These are phyloP conservation scores for Poeciliopsis turrubarensis DNA, from an alignment of 2,113 vertebrate genomes.

Conservation along the genomic window DNA sequence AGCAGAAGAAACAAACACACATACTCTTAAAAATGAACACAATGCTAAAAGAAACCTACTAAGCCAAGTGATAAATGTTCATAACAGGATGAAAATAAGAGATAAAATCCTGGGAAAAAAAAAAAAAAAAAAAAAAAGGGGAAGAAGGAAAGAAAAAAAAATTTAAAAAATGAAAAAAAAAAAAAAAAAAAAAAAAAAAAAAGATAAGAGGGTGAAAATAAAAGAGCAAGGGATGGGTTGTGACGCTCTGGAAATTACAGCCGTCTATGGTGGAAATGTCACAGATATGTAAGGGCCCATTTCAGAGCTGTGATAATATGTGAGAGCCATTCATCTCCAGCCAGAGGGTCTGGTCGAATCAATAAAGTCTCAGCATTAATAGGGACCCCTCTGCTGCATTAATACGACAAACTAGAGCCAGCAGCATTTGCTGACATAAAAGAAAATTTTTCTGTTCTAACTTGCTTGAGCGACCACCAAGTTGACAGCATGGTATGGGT, in stretches of 20 bases:
- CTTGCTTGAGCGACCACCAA: slow-evolving; percentile 19
- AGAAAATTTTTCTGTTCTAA: slow-evolving; percentile 32
- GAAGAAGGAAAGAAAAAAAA: no score
- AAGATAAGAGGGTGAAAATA: slow-evolving; percentile 44
- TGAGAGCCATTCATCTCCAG: slow-evolving; percentile 63
- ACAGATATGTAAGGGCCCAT: slow-evolving; percentile 59
- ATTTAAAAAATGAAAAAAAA: no score
- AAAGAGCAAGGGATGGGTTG: slow-evolving; percentile 44
- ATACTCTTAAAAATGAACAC: not conserved
- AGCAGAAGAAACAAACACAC: slow-evolving; percentile 23
- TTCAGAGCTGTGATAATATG: slow-evolving; percentile 60
- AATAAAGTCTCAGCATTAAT: slow-evolving; percentile 62
- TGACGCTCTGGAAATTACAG: slow-evolving; percentile 62
- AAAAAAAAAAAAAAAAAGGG: slow-evolving; percentile 37
- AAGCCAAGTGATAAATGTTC: slow-evolving; percentile 21
- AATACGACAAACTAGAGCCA: slow-evolving; percentile 55
- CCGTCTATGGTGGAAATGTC: slow-evolving; percentile 69
- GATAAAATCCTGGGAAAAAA: slow-evolving; percentile 19
- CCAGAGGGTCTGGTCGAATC: slow-evolving; percentile 62
- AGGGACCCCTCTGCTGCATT: slow-evolving; percentile 57
- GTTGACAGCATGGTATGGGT: slow-evolving; percentile 10
- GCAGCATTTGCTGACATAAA: slow-evolving; percentile 46
- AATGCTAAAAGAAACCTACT: slow-evolving; percentile 15
- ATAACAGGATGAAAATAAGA: slow-evolving; percentile 4
- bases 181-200: slow-evolving; percentile 37